Evolutionary conservation across 2,113 vertebrate species (phyloP).

Genomic region (Aramus guarauna): DNA sequence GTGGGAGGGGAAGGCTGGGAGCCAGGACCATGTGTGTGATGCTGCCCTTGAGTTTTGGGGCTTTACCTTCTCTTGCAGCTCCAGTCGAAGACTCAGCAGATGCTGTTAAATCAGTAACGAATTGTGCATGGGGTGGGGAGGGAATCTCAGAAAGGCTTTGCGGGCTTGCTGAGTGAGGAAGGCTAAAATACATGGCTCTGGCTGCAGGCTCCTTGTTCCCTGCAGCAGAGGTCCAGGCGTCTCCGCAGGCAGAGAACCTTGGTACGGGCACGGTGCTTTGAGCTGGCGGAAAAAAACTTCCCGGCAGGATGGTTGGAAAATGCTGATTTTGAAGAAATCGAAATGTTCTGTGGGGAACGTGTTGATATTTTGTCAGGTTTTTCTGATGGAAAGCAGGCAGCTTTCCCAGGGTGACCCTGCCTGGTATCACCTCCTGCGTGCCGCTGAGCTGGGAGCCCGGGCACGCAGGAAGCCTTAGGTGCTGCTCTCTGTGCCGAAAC

Average conservation of each 20-base stretch:
- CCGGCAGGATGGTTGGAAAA: neutral
- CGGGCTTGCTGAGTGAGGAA: neutral
- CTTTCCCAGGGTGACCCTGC: neutral
- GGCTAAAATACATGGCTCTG: neutral
- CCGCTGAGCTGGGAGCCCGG: neutral
- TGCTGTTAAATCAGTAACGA: neutral
- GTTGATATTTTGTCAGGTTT: neutral
- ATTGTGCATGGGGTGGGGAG: neutral
- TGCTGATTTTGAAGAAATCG: neutral
- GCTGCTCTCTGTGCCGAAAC: neutral
- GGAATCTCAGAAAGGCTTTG: neutral
- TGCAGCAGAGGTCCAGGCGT: neutral
- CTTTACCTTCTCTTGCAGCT: neutral
- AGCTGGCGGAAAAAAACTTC: neutral
- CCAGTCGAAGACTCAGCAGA: neutral
- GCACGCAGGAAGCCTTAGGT: neutral
- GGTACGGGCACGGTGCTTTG: neutral
- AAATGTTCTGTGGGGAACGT: neutral
- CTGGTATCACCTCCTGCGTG: fast-evolving
- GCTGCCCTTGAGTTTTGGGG: neutral
- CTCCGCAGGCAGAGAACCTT: neutral
- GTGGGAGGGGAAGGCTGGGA: neutral
- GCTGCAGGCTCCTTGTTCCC: neutral
- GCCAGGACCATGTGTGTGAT: neutral
- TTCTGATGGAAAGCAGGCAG: neutral